Evolutionary conservation across 2,888 invertebrate genomes (phyloP).

Genomic region (Machimus atricapillus): DNA sequence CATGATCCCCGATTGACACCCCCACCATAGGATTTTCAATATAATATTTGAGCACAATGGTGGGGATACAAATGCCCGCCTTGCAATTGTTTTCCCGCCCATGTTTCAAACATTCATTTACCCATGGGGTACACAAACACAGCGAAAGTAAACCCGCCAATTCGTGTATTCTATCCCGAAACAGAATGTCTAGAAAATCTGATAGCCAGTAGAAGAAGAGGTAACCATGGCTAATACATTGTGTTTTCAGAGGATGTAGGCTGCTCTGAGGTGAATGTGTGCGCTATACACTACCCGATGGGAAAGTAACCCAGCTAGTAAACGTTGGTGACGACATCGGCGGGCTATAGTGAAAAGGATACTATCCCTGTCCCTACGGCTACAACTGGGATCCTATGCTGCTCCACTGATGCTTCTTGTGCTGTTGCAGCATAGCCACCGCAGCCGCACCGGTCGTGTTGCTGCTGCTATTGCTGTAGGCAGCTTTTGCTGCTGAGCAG

Average conservation of each 20-base stretch:
- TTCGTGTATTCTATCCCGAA: neutral
- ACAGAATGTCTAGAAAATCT: constrained; percentile 30
- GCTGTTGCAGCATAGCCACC: neutral
- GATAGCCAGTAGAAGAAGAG: constrained; percentile 38
- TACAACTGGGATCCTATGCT: neutral
- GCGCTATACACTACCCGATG: neutral
- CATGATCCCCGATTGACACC: constrained; percentile 35
- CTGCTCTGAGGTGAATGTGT: neutral
- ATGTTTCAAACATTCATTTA: constrained; percentile 33
- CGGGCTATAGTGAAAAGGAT: neutral
- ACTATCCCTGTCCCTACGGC: constrained; percentile 15
- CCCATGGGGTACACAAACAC: neutral
- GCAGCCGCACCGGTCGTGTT: no score
- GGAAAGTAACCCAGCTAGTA: constrained; percentile 21
- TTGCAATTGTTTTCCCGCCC: constrained; percentile 41
- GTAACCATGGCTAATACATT: constrained; percentile 31
- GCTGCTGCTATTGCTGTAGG: neutral
- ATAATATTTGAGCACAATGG: constrained; percentile 12
- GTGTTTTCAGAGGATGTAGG: neutral
- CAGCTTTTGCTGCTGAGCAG: neutral
- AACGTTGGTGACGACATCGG: neutral
- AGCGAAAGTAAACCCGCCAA: neutral
- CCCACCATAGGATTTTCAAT: constrained; percentile 21
- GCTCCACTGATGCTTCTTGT: neutral
- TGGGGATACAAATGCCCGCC: constrained; percentile 40